Percentiles rank a stretch among this genome's conserved stretches.
phyloP scores from a whole-genome alignment of 2,888 invertebrate species.

The Drepana falcataria region DNA sequence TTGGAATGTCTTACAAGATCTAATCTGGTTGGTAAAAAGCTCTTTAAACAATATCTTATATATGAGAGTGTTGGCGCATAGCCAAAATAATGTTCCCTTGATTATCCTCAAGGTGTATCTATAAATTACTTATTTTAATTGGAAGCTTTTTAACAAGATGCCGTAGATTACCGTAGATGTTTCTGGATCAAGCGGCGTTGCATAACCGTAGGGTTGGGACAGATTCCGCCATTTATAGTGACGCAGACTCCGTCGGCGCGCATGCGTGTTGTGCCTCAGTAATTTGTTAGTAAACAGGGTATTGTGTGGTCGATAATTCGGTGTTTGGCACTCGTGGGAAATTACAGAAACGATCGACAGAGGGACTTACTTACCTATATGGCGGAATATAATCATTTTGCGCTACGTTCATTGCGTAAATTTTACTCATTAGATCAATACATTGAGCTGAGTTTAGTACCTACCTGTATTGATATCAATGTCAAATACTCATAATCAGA shows the following conservation, averaged over 20 bases:
- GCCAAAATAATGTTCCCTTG: background rate
- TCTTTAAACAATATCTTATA: background rate
- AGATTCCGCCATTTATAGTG: conserved; percentile 43
- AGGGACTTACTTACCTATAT: conserved; percentile 10
- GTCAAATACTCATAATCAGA: too few relatives aligned
- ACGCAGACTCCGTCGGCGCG: conserved; percentile 30
- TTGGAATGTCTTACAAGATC: background rate
- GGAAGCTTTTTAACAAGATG: conserved; percentile 25
- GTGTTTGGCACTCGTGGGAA: conserved; percentile 39
- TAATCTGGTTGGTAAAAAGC: background rate
- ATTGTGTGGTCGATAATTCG: conserved; percentile 49
- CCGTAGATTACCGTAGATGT: conserved; percentile 40
- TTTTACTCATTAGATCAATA: too few relatives aligned
- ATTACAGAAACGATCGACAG: conserved; percentile 27
- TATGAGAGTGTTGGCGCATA: background rate
- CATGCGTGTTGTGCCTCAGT: conserved; percentile 35
- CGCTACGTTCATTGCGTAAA: too few relatives aligned
- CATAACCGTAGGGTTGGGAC: conserved; percentile 55
- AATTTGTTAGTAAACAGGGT: conserved; percentile 52
- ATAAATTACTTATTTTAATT: conserved; percentile 27
- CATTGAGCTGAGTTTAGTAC: too few relatives aligned
- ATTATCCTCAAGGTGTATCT: conserved; percentile 5
- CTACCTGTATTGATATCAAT: too few relatives aligned
- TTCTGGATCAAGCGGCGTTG: conserved; percentile 56
- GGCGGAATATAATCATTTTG: background rate